Percentiles rank a stretch among this genome's conserved stretches.
Conservation (phyloP, 2,888 invertebrate species). For the Drosophila testacea region DNA sequence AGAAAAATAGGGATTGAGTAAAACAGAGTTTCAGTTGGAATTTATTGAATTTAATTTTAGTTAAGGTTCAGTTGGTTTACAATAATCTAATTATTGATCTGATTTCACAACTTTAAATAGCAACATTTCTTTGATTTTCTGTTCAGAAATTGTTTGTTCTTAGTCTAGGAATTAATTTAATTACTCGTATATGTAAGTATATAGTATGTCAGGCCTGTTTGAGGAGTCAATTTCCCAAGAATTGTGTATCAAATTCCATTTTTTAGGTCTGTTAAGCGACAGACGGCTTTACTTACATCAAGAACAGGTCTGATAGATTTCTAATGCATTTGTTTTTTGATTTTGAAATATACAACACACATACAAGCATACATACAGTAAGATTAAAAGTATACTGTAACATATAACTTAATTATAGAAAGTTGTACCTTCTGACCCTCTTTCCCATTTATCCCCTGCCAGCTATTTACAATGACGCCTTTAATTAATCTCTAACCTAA, state of each 20-base stretch:
- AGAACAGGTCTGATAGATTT: not conserved
- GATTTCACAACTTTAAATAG: constrained; percentile 79
- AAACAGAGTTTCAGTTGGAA: constrained; percentile 22
- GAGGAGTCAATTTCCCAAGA: not conserved
- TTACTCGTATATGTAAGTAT: constrained; percentile 25
- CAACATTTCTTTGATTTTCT: constrained; percentile 35
- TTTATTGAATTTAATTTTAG: constrained; percentile 57
- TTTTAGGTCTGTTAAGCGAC: not conserved
- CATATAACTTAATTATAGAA: constrained; percentile 72
- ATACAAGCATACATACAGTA: constrained; percentile 3
- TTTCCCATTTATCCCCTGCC: not conserved
- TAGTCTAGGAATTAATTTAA: constrained; percentile 20
- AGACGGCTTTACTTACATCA: not conserved
- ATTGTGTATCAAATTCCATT: not conserved
- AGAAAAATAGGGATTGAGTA: not conserved
- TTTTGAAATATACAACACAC: constrained; percentile 21
- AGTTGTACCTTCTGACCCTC: constrained; percentile 45
- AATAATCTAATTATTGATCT: constrained; percentile 82
- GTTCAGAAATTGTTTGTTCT: constrained; percentile 14
- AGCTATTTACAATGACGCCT: constrained; percentile 72
- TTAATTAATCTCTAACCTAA: constrained; percentile 80
- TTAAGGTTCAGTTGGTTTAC: constrained; percentile 43
- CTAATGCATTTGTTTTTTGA: not conserved
- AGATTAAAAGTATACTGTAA: constrained; percentile 28
- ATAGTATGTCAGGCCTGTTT: not conserved